phyloP scores from a whole-genome alignment of 2,113 vertebrate genomes.

The Apus apus region DNA sequence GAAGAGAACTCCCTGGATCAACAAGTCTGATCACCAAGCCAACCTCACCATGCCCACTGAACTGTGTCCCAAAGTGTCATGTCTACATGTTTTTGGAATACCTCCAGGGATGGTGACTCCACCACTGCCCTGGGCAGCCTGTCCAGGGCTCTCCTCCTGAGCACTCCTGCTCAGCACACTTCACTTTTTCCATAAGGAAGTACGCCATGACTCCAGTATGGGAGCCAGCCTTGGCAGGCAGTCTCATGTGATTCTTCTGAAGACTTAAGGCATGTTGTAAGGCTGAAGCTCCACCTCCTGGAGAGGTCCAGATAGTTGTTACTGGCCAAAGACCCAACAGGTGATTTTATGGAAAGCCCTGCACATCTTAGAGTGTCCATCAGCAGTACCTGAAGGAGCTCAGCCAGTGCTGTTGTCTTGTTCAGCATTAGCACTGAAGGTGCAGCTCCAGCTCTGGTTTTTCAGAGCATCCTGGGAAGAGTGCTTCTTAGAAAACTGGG shows the following conservation, averaged over 20 bases:
- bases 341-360: neutral
- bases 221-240: neutral
- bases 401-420: rapidly evolving
- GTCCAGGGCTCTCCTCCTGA: no score
- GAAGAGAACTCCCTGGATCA: no score
- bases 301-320: neutral
- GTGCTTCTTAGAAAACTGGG: neutral
- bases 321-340: neutral
- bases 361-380: no score
- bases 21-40: no score
- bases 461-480: neutral
- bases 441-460: neutral
- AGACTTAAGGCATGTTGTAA: neutral
- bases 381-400: neutral
- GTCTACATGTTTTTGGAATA: no score
- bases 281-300: neutral
- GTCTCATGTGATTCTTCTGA: neutral
- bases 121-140: no score
- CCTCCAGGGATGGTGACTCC: no score
- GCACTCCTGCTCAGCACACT: neutral
- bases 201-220: neutral
- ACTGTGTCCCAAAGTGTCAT: no score
- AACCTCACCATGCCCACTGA: no score
- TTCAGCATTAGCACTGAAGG: neutral
- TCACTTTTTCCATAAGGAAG: neutral